Base-by-base conservation (phyloP, 2,797 vertebrate species). In the Hippoglossus hippoglossus region DNA sequence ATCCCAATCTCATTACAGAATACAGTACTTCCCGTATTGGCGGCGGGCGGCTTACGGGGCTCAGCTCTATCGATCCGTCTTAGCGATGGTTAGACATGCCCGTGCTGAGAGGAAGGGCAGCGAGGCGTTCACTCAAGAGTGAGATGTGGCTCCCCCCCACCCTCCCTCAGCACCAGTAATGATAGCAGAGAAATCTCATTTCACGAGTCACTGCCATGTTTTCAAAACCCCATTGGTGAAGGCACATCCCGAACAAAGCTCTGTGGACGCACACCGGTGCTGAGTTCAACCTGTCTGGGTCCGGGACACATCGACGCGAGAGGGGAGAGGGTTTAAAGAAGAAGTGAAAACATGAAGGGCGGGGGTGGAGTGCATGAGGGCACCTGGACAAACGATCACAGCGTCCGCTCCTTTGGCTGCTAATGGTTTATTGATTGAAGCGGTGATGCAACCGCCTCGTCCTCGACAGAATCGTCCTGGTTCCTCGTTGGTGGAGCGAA, bases 401-500 rank as follows among this genome's bases (percentile, higher is more conserved):
- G 70, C 62, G 60, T 68, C 76, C 75, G 72, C 81, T 89, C 75
- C 89, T 92, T 89, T 89, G 91, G 85, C 89, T 91, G 87, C 90
- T 94, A 94, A 95, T 93, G 75, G 91, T 75, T 94, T 95, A 94
- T 95, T 86, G 94, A 94, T 93, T 87, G 54, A 70, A 70, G 52
- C 19, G 47, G 67, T 46, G n/a, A 85, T 50, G 58, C 56, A 53
- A 53, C 76, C 56, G 80, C 59, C 71, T 68, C 81, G 83, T 50
- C 65, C 63, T 47, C 31, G 41, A 71, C 28, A 65, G 80, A 83
- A 77, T 49, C 12, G 34, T 61, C 77, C 63, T 11, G 60, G 47
- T 21, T 84, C 80, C 76, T 60, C 67, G 22, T 46, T 25, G 60
- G 60, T 54, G 73, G 77, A 79, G 63, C 51, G 1, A 56, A 65